Conservation (phyloP, 2,888 invertebrate species). For the Pheosia tremula region DNA sequence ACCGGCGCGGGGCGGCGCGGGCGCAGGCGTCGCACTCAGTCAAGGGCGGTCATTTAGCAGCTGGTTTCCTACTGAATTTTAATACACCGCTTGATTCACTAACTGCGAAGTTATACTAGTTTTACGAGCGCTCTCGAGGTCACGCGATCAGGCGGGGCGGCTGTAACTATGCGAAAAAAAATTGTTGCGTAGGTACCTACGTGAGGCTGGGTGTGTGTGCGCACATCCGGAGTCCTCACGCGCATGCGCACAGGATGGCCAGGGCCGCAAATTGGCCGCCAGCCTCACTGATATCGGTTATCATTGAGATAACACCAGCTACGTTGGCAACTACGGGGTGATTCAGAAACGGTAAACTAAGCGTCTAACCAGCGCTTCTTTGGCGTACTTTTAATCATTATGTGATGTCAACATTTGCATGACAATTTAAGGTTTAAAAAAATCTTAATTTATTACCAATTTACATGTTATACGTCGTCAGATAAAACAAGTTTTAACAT, state of each 20-base stretch:
- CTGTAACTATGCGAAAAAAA: slow-evolving; percentile 46
- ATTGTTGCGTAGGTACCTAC: slow-evolving; percentile 4
- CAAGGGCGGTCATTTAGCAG: slow-evolving; percentile 75
- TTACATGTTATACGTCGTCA: no score
- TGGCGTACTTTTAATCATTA: no score
- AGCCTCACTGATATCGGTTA: no score
- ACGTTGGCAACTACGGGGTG: no score
- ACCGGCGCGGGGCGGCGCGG: slow-evolving; percentile 25
- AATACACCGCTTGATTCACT: slow-evolving; percentile 59
- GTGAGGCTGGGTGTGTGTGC: neutral
- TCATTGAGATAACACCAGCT: neutral
- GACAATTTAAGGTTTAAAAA: no score
- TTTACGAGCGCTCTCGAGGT: slow-evolving; percentile 70
- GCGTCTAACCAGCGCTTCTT: no score
- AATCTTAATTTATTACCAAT: no score
- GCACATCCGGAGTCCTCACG: slow-evolving; percentile 5
- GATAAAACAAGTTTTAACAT: no score
- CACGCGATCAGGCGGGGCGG: slow-evolving; percentile 32
- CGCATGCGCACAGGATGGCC: neutral
- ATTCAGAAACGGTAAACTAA: no score
- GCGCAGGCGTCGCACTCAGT: slow-evolving; percentile 49
- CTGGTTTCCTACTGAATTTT: slow-evolving; percentile 74
- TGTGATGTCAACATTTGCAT: no score
- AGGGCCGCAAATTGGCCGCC: no score
- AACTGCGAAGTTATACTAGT: slow-evolving; percentile 58